Base-by-base conservation (phyloP, 2,888 invertebrate genomes). In the Disparrhopalites patrizii region DNA sequence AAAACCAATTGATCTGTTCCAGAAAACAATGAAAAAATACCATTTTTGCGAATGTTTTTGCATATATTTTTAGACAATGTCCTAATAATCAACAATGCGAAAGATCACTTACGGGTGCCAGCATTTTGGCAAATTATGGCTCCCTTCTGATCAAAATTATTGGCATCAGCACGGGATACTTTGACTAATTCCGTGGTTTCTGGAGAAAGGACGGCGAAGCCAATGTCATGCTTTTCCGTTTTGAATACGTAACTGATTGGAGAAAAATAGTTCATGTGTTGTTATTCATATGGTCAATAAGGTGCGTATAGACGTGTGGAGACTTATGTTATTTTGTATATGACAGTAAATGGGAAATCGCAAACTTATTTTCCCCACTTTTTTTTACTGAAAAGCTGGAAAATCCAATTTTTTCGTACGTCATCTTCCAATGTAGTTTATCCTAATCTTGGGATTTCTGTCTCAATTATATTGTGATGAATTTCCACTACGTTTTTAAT, bases 211-310 rank as follows among this genome's bases (percentile, higher is more conserved):
- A 56, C 18, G 18, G 40, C 5, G 30, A 67, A 67, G n/a, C 67
- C 67, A 52, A 67, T 65, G 55, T 67, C 67, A 61, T 60, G 65
- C 20, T 60, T 65, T 2, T 60, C 65, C 13, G 64, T 67, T 50
- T 65, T 58, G 61, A 65, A 67, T 5, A 20, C 28, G 62, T 63
- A 67, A 20, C 62, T 66, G 50, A n/a, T 23, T 25, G 18, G 33
- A 7, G 8, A 20, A 13, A 31, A 62, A 54, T 51, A 36, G 8
- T 8, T 10, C 36, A 36, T 36, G 5, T 43, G 43, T 18, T 10
- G 20, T 18, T n/a, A n/a, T n/a, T n/a, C n/a, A n/a, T n/a, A n/a
- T n/a, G n/a, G n/a, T n/a, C n/a, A n/a, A n/a, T n/a, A n/a, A n/a
- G n/a, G n/a, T n/a, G n/a, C n/a, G n/a, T n/a, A n/a, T n/a, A n/a